Base-by-base conservation (phyloP, 2,888 invertebrate genomes). In the Drosophila subsilvestris region DNA sequence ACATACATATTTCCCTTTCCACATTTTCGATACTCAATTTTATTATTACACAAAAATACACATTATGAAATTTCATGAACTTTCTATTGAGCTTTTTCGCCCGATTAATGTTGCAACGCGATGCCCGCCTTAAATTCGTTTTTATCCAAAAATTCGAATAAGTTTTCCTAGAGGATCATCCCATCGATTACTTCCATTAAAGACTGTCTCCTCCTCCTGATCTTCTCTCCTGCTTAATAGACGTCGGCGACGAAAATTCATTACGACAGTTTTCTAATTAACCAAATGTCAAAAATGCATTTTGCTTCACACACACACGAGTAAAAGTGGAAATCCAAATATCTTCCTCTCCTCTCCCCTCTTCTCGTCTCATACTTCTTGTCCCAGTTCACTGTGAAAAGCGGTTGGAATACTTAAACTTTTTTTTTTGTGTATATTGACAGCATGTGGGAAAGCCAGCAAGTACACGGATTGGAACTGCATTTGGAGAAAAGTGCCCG, bases 241-340 rank as follows among this genome's bases (percentile, higher is more conserved):
- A 58, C 66, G 37, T 60, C 61, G 57, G 66, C 59, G 47, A 49
- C 60, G 37, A n/a, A 57, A 74, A 73, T 63, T 54, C 74, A 74
- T 74, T 68, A 74, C 57, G 73, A 74, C 68, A 68, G 68, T 63
- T 74, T 74, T 68, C 74, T 74, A 74, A 74, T 74, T 74, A 74
- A 74, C 73, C 55, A 67, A 61, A 62, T 74, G 74, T 74, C 74
- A 74, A 73, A 71, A 69, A 63, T 58, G 18, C 48, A 71, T 54
- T 49, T 58, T 54, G 37, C 48, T 32, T n/a, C 59, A 50, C 29
- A 50, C 12, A 18, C 32, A 37, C 32, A 29, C 32, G 63, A 63
- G 70, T 70, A 70, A 70, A 71, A 71, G 71, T 71, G 44, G 65
- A 66, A 68, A 53, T 72, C 72, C 42, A 72, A 59, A 63, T n/a